phyloP scores from a whole-genome alignment of 2,888 invertebrate genomes.

The Xylota sylvarum region DNA sequence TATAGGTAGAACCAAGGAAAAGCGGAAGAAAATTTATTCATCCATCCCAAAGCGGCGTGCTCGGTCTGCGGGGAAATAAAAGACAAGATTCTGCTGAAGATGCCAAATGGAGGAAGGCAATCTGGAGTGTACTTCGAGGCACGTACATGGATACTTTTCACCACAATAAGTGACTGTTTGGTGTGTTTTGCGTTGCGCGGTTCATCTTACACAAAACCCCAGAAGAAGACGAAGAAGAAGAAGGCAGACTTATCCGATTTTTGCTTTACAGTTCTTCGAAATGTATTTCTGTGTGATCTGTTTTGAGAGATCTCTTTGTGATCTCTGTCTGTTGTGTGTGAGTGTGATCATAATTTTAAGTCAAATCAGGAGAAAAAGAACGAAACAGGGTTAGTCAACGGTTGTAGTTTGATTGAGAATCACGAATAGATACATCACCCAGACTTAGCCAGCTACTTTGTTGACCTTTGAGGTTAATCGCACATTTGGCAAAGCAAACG shows the following conservation, averaged over 20 bases:
- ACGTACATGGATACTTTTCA: slow-evolving; percentile 51
- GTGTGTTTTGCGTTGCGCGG: not conserved
- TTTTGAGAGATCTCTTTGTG: slow-evolving; percentile 44
- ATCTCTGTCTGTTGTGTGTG: slow-evolving; percentile 39
- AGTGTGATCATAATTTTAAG: slow-evolving; percentile 39
- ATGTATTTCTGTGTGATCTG: slow-evolving; percentile 34
- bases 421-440: slow-evolving; percentile 51
- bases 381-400: slow-evolving; percentile 64
- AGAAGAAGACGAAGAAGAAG: not conserved
- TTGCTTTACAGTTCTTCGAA: slow-evolving; percentile 56
- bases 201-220: slow-evolving; percentile 8
- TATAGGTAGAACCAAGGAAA: slow-evolving; percentile 25
- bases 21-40: slow-evolving; percentile 75
- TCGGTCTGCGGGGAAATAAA: not conserved
- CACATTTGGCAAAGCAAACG: slow-evolving; percentile 65
- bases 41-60: slow-evolving; percentile 13
- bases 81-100: slow-evolving; percentile 9
- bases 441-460: slow-evolving; percentile 41
- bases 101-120: slow-evolving; percentile 37
- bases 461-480: slow-evolving; percentile 73
- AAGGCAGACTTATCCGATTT: slow-evolving; percentile 33
- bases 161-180: slow-evolving; percentile 59
- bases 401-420: slow-evolving; percentile 58
- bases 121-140: slow-evolving; percentile 53
- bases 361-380: not conserved